phyloP scores from a whole-genome alignment of 2,888 invertebrate species.

The Artemia sp. region DNA sequence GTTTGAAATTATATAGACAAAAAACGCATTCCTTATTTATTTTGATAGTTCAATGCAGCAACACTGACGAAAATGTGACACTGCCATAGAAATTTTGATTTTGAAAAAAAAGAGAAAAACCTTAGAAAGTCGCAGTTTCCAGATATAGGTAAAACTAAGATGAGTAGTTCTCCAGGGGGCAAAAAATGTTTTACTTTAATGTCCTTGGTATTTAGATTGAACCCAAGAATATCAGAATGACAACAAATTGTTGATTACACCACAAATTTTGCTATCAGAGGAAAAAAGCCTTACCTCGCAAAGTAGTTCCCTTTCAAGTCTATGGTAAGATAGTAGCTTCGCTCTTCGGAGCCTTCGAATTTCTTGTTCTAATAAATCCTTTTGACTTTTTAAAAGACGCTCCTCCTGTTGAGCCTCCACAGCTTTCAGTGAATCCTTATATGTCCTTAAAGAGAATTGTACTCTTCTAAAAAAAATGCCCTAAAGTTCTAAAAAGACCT shows the following conservation, averaged over 20 bases:
- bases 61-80: background rate
- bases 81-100: background rate
- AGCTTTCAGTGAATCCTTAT: constrained; percentile 77
- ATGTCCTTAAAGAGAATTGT: constrained; percentile 40
- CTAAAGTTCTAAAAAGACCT: too few species aligned
- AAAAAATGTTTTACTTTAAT: background rate
- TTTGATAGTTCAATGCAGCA: too few species aligned
- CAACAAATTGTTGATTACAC: background rate
- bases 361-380: constrained; percentile 77
- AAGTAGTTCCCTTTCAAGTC: constrained; percentile 73
- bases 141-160: constrained; percentile 16
- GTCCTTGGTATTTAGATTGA: too few species aligned
- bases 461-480: too few species aligned
- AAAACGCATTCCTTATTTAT: too few species aligned
- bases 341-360: constrained; percentile 78
- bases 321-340: constrained; percentile 67
- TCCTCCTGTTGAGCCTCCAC: constrained; percentile 81
- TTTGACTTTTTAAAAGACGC: constrained; percentile 66
- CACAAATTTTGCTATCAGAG: background rate
- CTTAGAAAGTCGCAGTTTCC: too few species aligned
- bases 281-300: constrained; percentile 47
- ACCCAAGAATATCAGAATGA: too few species aligned
- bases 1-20: too few species aligned
- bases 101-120: background rate
- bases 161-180: background rate